phyloP scores from a whole-genome alignment of 2,797 vertebrate species.

The Dromococcyx pavoninus region DNA sequence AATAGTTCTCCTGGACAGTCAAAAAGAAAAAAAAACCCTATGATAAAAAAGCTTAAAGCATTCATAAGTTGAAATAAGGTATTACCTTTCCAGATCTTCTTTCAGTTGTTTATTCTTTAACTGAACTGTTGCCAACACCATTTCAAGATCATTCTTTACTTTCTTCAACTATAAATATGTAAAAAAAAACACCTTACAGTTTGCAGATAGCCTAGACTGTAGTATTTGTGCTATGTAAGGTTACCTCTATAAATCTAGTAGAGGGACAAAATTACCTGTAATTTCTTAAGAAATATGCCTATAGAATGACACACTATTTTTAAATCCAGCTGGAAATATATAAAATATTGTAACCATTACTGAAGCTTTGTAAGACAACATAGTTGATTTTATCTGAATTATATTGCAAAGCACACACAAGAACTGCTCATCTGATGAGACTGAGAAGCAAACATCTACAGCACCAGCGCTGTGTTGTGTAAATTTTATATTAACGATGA shows the following conservation, averaged over 20 bases:
- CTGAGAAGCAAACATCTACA: neutral
- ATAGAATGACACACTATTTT: neutral
- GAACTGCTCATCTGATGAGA: neutral
- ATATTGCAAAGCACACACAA: neutral
- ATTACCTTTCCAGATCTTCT: constrained; percentile 82
- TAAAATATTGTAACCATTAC: neutral
- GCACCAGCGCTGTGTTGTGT: neutral
- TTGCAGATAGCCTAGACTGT: neutral
- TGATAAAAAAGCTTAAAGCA: neutral
- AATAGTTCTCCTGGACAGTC: neutral
- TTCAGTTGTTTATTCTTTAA: constrained; percentile 81
- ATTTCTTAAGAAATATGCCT: neutral
- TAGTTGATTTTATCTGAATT: neutral
- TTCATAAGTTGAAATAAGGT: neutral
- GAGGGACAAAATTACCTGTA: neutral
- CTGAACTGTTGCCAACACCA: constrained; percentile 75
- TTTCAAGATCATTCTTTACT: constrained; percentile 83
- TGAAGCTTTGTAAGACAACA: neutral
- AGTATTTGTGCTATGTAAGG: neutral
- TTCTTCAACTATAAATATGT: constrained; percentile 82
- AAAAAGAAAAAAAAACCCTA: neutral
- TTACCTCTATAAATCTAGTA: neutral
- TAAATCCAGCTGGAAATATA: neutral
- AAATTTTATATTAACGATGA: neutral
- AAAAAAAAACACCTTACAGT: constrained; percentile 15